Evolutionary conservation across 2,797 vertebrate genomes (phyloP), one percentile per base, ranked within the genome.

Genomic region (Pantherophis vulpinus): DNA sequence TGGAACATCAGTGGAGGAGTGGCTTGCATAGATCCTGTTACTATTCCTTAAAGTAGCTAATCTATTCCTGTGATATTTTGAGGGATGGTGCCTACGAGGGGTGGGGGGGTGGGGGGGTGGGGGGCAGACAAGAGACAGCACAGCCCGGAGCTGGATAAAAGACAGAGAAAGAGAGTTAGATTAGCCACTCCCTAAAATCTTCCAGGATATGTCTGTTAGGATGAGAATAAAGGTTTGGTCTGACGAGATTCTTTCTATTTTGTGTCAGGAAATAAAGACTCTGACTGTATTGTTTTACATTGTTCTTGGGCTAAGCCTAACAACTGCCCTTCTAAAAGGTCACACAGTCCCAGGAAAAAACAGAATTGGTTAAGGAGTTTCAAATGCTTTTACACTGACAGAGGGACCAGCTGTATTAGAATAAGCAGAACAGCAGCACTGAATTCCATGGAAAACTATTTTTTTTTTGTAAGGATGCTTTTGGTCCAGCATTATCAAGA

Each of bases 51-150:
- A 79, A 79, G 32, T 79, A 79, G 18, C 18, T 79, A 8, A 79
- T 79, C 32, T 20, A 79, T 42, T 42, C 3, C 6, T 20, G 32
- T 23, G 70, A 42, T 79, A 23, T 37, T 0, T 79, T 23, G 70
- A 70, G 13, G 66, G 6, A 70, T 32, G n/a, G n/a, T 70, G 14
- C n/a, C n/a, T 16, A 70, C 1, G 6, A n/a, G 32, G 66, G n/a
- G n/a, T 6, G 2, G 0, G 11, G 10, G 13, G 29, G n/a, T n/a
- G n/a, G n/a, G n/a, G 32, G 66, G n/a, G n/a, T 6, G 2, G 0
- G 11, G 10, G 13, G 29, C 63, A 32, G 29, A n/a, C 29, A 66
- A 66, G 63, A 70, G n/a, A 7, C 66, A 32, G 29, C n/a, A 16
- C 66, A 70, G 66, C n/a, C 66, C 2, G 1, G 2, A 70, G 63